Evolutionary conservation across 2,797 vertebrate species (phyloP).

Genomic region (Nyctalus aviator): DNA sequence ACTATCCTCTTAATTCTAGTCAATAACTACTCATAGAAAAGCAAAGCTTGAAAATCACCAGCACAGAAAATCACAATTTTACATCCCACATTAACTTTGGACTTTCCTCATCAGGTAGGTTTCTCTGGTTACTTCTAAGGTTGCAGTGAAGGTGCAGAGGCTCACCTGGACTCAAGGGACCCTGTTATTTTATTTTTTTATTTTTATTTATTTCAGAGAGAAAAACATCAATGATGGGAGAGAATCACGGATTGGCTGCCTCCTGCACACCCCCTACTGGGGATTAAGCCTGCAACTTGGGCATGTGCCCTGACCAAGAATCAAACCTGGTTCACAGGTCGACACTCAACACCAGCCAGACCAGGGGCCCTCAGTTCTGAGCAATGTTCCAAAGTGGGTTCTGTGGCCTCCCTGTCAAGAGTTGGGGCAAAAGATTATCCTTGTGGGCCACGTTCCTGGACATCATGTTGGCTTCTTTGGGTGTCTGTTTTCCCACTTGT

Average conservation of each 20-base stretch:
- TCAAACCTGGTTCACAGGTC: too few species aligned
- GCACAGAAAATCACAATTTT: background rate
- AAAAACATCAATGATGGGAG: too few species aligned
- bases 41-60: background rate
- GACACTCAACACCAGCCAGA: too few species aligned
- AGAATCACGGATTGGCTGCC: too few species aligned
- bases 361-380: background rate
- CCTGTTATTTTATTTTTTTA: background rate
- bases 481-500: background rate
- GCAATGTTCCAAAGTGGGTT: background rate
- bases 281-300: too few species aligned
- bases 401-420: background rate
- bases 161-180: background rate
- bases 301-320: too few species aligned
- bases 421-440: background rate
- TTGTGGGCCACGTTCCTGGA: background rate
- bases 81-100: background rate
- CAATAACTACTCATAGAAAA: background rate
- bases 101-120: background rate
- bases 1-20: background rate
- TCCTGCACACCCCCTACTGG: too few species aligned
- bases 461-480: background rate
- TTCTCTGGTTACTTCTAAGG: background rate
- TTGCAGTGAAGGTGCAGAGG: background rate
- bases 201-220: too few species aligned